phyloP scores from a whole-genome alignment of 2,113 vertebrate species.

The Stigmatopora nigra region DNA sequence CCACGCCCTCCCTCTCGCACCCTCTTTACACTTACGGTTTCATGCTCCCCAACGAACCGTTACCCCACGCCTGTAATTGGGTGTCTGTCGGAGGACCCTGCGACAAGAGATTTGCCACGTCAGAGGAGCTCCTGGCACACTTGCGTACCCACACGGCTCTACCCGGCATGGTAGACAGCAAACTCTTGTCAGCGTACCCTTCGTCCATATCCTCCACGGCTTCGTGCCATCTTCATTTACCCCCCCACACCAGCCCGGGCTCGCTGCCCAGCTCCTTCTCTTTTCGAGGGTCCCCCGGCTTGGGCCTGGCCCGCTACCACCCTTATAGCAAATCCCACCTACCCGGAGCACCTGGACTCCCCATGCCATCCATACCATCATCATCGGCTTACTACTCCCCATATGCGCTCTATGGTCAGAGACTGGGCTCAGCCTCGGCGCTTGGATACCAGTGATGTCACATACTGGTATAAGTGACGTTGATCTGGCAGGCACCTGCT shows the following conservation, averaged over 20 bases:
- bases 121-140: constrained; percentile 93
- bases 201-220: constrained; percentile 80
- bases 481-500: constrained; percentile 37
- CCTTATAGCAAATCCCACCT: constrained; percentile 94
- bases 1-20: constrained; percentile 80
- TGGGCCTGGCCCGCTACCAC: constrained; percentile 91
- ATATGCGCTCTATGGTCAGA: constrained; percentile 93
- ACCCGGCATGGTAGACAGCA: constrained; percentile 82
- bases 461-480: constrained; percentile 11
- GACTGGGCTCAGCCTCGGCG: constrained; percentile 91
- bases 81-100: constrained; percentile 94
- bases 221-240: constrained; percentile 91
- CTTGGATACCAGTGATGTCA: constrained; percentile 91
- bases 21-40: constrained; percentile 97
- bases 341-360: constrained; percentile 78
- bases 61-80: constrained; percentile 97
- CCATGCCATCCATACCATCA: constrained; percentile 80
- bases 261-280: constrained; percentile 83
- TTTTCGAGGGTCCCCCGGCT: constrained; percentile 87
- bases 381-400: constrained; percentile 94
- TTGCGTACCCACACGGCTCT: constrained; percentile 92
- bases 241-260: constrained; percentile 79
- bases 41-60: constrained; percentile 91
- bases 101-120: constrained; percentile 93
- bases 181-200: constrained; percentile 90